Conservation (phyloP, 1,140 invertebrate species). For the Scaptomyza graminum region DNA sequence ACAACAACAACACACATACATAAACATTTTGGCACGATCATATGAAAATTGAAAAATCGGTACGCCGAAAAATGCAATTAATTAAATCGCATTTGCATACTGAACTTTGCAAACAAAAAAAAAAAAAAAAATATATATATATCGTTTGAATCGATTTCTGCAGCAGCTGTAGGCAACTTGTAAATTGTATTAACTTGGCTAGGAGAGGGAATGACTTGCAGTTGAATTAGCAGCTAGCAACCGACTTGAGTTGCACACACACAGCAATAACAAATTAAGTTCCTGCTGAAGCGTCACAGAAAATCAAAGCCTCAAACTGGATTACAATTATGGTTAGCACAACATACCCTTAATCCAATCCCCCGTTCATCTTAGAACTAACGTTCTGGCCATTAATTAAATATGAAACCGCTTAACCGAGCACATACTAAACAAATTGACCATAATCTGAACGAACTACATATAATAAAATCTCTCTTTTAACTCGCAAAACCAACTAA, state of each 20-base stretch:
- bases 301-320: conserved; percentile 83
- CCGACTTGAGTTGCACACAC: background rate
- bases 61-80: conserved; percentile 9
- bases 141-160: background rate
- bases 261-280: conserved; percentile 29
- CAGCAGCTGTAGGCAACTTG: conserved; percentile 10
- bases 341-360: conserved; percentile 27
- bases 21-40: conserved; percentile 42
- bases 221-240: conserved; percentile 18
- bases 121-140: too few relatives aligned
- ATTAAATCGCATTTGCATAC: conserved; percentile 20
- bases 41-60: conserved; percentile 4
- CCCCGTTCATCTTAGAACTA: conserved; percentile 10
- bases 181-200: conserved; percentile 35
- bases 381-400: conserved; percentile 21
- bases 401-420: conserved; percentile 19
- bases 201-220: conserved; percentile 40
- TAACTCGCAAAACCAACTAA: conserved; percentile 29
- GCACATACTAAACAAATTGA: conserved; percentile 33
- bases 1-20: conserved; percentile 18
- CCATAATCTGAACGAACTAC: conserved; percentile 28
- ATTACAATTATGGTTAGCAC: conserved; percentile 83
- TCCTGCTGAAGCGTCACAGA: conserved; percentile 43
- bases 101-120: conserved; percentile 12
- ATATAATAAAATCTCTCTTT: conserved; percentile 13